phyloP scores from a whole-genome alignment of 2,888 invertebrate genomes.

The Pheosia tremula region DNA sequence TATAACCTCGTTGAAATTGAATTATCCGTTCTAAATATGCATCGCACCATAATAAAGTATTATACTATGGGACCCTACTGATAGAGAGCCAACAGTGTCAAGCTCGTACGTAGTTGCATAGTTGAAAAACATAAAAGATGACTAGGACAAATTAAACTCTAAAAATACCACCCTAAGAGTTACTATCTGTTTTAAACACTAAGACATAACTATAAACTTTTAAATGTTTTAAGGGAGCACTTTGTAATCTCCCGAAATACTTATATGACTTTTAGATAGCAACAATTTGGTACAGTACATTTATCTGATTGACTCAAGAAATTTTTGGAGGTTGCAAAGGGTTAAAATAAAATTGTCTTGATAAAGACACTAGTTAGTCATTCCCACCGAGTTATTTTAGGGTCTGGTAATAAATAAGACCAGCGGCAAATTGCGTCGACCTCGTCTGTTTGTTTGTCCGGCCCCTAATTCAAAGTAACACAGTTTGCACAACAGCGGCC shows the following conservation, averaged over 20 bases:
- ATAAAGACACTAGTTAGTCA: slow-evolving; percentile 10
- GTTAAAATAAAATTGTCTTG: slow-evolving; percentile 15
- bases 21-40: too few relatives aligned
- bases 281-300: neutral
- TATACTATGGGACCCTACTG: too few relatives aligned
- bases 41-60: too few relatives aligned
- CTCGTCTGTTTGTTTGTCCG: slow-evolving; percentile 60
- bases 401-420: slow-evolving; percentile 63
- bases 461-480: slow-evolving; percentile 72
- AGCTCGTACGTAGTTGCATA: too few relatives aligned
- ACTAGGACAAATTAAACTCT: too few relatives aligned
- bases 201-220: neutral
- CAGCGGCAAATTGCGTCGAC: slow-evolving; percentile 53
- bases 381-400: slow-evolving; percentile 50
- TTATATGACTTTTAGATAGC: neutral
- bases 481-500: slow-evolving; percentile 64
- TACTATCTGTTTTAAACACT: too few relatives aligned
- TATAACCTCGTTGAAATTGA: too few relatives aligned
- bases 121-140: too few relatives aligned
- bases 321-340: slow-evolving; percentile 18
- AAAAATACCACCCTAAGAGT: too few relatives aligned
- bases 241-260: too few relatives aligned
- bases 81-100: too few relatives aligned
- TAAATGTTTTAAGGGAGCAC: too few relatives aligned
- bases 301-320: neutral